Evolutionary conservation across 1,140 invertebrate genomes (phyloP).

Genomic region (Trachymyrmex septentrionalis): DNA sequence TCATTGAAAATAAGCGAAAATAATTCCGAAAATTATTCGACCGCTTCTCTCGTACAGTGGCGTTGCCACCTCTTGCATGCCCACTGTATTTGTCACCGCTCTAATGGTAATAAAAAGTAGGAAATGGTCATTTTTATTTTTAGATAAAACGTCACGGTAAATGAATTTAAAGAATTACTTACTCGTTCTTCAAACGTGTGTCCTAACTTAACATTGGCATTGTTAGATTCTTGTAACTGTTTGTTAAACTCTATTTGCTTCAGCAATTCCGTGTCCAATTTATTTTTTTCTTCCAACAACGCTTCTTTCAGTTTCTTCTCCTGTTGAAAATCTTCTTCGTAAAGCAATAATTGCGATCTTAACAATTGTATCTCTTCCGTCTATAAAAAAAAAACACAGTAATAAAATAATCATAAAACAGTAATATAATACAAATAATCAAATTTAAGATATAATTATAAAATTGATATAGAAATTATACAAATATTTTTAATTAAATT

Average conservation of each 20-base stretch:
- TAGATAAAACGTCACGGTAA: conserved; percentile 4
- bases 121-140: conserved; percentile 18
- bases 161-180: conserved; percentile 6
- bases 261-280: conserved; percentile 15
- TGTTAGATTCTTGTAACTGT: neutral
- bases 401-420: too few relatives aligned
- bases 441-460: neutral
- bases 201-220: neutral
- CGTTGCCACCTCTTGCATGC: neutral
- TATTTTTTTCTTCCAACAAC: conserved; percentile 40
- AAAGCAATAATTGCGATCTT: conserved; percentile 4
- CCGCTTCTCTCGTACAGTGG: neutral
- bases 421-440: neutral
- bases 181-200: neutral
- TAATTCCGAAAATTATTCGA: neutral
- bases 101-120: conserved; percentile 26
- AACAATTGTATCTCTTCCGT: conserved; percentile 32
- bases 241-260: conserved; percentile 41
- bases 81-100: conserved; percentile 14
- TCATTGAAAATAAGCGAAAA: neutral
- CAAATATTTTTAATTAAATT: neutral
- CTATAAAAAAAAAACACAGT: conserved; percentile 18
- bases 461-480: neutral
- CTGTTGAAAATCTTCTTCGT: conserved; percentile 65
- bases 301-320: conserved; percentile 46